Percentiles rank a stretch among this genome's conserved stretches.
These are phyloP conservation scores for Xenopus laevis DNA, from an alignment of 2,113 vertebrate species.

Conservation along the genomic window DNA sequence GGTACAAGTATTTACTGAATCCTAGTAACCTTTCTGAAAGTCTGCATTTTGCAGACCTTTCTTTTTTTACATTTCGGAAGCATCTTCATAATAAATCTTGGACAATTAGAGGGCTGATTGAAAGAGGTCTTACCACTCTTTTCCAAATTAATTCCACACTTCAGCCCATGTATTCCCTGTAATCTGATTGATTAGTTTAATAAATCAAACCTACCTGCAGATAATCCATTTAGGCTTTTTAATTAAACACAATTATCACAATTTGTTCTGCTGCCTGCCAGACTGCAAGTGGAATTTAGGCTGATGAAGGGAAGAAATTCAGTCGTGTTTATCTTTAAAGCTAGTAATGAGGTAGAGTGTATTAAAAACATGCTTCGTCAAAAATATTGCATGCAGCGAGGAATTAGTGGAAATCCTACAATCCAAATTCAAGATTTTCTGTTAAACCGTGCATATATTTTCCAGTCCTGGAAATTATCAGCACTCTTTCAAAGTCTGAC, in stretches of 20 bases:
- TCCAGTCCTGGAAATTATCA: background rate
- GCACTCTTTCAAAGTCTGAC: rapidly evolving
- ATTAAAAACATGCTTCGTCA: background rate
- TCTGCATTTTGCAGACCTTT: conserved; percentile 9
- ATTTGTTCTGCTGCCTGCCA: conserved; percentile 57
- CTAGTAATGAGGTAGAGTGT: background rate
- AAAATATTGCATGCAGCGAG: conserved; percentile 28
- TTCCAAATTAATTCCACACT: conserved; percentile 50
- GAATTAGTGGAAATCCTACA: conserved; percentile 42
- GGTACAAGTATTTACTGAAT: background rate
- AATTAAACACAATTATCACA: conserved; percentile 56
- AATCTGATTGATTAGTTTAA: conserved; percentile 61
- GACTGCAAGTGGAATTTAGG: conserved; percentile 24
- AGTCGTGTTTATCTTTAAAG: conserved; percentile 32
- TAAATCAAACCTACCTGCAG: conserved; percentile 55
- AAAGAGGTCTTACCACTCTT: conserved; percentile 50
- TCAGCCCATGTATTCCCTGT: conserved; percentile 45
- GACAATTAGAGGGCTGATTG: conserved; percentile 40
- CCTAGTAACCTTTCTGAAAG: background rate
- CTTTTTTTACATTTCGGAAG: conserved; percentile 7
- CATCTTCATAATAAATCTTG: background rate
- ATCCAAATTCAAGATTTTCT: conserved; percentile 15
- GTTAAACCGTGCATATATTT: conserved; percentile 24
- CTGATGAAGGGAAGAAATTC: conserved; percentile 21
- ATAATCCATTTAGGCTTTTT: conserved; percentile 55